These are phyloP conservation scores for Dolomedes plantarius DNA, from an alignment of 2,888 invertebrate genomes.

Conservation along the genomic window DNA sequence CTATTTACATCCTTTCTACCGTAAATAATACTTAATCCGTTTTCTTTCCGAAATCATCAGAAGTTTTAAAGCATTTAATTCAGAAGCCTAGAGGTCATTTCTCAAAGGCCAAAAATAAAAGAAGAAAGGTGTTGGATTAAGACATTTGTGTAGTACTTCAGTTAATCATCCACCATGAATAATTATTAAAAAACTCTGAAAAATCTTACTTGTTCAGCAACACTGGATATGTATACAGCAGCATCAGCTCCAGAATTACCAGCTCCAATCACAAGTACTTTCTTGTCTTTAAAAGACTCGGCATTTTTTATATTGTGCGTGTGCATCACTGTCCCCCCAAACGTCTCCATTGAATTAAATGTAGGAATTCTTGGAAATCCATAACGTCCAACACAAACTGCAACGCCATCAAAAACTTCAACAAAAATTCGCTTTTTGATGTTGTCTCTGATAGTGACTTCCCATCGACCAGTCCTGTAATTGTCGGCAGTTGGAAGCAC, in stretches of 20 bases:
- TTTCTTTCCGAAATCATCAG: too few species aligned
- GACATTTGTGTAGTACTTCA: too few species aligned
- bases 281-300: constrained; percentile 74
- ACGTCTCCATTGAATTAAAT: constrained; percentile 77
- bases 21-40: too few species aligned
- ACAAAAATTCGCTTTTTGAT: constrained; percentile 53
- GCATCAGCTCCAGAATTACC: constrained; percentile 78
- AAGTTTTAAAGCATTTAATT: too few species aligned
- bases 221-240: constrained; percentile 76
- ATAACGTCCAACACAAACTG: constrained; percentile 79
- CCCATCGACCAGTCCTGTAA: constrained; percentile 72
- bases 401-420: constrained; percentile 78
- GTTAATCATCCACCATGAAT: too few species aligned
- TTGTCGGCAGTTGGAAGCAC: constrained; percentile 69
- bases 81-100: too few species aligned
- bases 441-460: constrained; percentile 65
- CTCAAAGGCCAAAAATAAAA: too few species aligned
- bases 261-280: constrained; percentile 78
- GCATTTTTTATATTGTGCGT: constrained; percentile 73
- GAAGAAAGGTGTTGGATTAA: too few species aligned
- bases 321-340: constrained; percentile 75
- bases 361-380: constrained; percentile 77
- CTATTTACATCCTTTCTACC: too few species aligned
- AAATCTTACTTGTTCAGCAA: constrained; percentile 74
- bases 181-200: too few species aligned